Conservation (phyloP, 2,797 vertebrate species). For the Tapera naevia region DNA sequence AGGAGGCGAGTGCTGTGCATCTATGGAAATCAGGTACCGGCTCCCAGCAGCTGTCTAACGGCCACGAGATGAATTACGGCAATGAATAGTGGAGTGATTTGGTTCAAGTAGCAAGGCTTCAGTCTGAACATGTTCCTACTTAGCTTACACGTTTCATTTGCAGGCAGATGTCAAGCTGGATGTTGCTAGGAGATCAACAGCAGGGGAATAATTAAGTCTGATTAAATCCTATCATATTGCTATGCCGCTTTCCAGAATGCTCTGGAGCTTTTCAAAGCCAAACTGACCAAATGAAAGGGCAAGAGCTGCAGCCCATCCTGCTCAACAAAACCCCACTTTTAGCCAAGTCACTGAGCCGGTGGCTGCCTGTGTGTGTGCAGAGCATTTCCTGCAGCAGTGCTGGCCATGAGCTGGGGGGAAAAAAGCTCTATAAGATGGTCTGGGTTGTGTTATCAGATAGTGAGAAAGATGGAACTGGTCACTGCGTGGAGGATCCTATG, state of each 20-base stretch:
- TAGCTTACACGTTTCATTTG: constrained; percentile 25
- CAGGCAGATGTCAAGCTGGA: constrained; percentile 65
- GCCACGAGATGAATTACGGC: neutral
- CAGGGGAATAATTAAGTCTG: constrained; percentile 63
- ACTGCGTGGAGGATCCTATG: neutral
- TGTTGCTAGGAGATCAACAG: constrained; percentile 59
- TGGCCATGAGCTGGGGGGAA: neutral
- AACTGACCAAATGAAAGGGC: constrained; percentile 15
- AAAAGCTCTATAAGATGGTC: neutral
- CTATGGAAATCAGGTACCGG: constrained; percentile 14
- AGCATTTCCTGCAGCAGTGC: neutral
- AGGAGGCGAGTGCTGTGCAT: accelerated
- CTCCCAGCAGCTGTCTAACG: neutral
- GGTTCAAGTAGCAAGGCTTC: constrained; percentile 21
- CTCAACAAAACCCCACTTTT: neutral
- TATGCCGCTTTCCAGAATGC: neutral
- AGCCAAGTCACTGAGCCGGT: neutral
- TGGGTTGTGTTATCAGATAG: neutral
- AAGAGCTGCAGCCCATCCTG: neutral
- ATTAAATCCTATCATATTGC: constrained; percentile 60
- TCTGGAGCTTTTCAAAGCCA: constrained; percentile 20
- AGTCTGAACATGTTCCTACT: constrained; percentile 41
- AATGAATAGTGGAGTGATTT: constrained; percentile 43
- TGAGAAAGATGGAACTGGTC: accelerated
- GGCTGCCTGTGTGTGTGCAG: neutral